Base-by-base conservation (phyloP, 2,888 invertebrate species). In the Pammene aurita region DNA sequence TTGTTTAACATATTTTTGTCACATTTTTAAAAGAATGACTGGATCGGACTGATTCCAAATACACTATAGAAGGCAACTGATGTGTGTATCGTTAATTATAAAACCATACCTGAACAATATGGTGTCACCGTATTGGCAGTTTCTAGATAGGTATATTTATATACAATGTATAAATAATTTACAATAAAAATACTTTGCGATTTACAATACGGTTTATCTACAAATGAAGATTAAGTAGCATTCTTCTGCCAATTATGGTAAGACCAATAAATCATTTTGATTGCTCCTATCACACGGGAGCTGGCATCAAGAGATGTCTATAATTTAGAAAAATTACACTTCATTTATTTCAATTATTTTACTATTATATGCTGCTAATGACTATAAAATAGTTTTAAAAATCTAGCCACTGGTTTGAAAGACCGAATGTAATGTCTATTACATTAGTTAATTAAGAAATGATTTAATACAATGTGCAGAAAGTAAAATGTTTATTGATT, bases 191-290 rank as follows among this genome's bases (percentile, higher is more conserved):
- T 18, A 34, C n/a, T 6, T 35, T 38, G 9, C 48, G 41, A 7
- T 26, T 26, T 38, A 52, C 35, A 52, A 54, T 44, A 14, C 38
- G 44, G 38, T 13, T 26, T 58, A 57, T 54, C 14, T 13, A 35
- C 38, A 62, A 67, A 67, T 46, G 48, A 61, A 56, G 26, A 50
- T 56, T 55, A 57, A 48, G 56, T 56, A 67, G 16, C 48, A 42
- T 62, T 57, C 26, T 10, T 48, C 56, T 62, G 14, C 41, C 14
- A 63, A 63, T 67, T 57, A 67, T 48, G 26, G 38, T 7, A 7
- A 57, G 26, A 38, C 52, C 18, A 57, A 67, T 67, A 48, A 63
- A 67, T 67, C 67, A 67, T 63, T 63, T 42, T 63, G 42, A 67
- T 67, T 41, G 56, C 26, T 10, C 35, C 56, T 62, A 67, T 67